Evolutionary conservation across 92 coral and sea anemone species (phyloP), one percentile per base, ranked within the genome.

Genomic region (Palythoa caribaeorum): DNA sequence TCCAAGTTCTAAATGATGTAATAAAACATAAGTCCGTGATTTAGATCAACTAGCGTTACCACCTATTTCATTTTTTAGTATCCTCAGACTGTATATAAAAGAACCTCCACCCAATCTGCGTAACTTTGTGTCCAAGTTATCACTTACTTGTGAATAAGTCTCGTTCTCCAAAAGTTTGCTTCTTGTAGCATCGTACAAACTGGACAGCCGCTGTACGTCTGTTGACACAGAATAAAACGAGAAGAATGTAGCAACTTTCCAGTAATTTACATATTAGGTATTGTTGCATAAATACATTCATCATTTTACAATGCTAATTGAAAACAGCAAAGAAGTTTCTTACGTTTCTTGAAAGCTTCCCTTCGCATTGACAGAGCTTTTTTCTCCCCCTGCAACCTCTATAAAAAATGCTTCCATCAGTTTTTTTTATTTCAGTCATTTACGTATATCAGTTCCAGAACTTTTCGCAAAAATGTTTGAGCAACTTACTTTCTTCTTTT

Each of bases 161-260:
- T 96, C 99, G 79, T 96, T 96, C 87, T 96, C 99, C 91, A 90
- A 73, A n/a, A 96, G 90, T 80, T 96, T 96, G 83, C 91, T 96
- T 78, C 92, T 95, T 38, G 94, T 77, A 47, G 94, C 94, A 50
- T 96, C 99, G 76, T 96, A 94, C 38, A 92, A 69, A 38, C 94
- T 65, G 48, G 96, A 93, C 88, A 93, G 76, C 19, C 90, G 80
- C 76, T 91, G 94, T 6, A 96, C 57, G n/a, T 14, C 65, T 59
- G 65, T 15, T 59, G 38, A 62, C 52, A 59, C 5, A 59, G 19
- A 14, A 13, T 14, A 59, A 13, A 14, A 14, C 8, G 9, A 19
- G 14, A 35, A 2, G 1, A n/a, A 5, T 1, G 16, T 6, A 12
- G 9, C 44, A 44, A 74, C 76, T 12, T 14, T 1, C 16, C 20